Evolutionary conservation across 2,113 vertebrate genomes (phyloP).

Genomic region (Alectura lathami): DNA sequence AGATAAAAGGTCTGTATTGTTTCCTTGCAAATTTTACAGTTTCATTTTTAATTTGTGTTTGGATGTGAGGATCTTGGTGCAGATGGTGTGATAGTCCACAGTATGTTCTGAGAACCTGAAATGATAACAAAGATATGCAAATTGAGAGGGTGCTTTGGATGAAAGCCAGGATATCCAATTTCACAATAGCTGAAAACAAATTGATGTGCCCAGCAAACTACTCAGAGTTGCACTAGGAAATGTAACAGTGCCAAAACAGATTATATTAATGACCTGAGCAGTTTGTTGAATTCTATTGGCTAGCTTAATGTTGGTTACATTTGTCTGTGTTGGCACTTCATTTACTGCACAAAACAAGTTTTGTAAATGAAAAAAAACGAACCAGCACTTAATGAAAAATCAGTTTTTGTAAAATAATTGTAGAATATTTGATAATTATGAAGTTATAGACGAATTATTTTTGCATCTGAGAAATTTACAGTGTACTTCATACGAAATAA

Average conservation of each 20-base stretch:
- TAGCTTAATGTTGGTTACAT: constrained; percentile 80
- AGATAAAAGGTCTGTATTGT: constrained; percentile 99
- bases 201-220: constrained; percentile 93
- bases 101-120: constrained; percentile 90
- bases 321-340: constrained; percentile 77
- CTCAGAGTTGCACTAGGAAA: constrained; percentile 86
- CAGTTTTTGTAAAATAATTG: constrained; percentile 5
- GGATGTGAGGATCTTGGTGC: constrained; percentile 91
- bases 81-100: constrained; percentile 95
- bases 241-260: constrained; percentile 86
- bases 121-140: constrained; percentile 99
- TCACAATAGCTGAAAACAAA: constrained; percentile 93
- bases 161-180: constrained; percentile 89
- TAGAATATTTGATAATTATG: constrained; percentile 50
- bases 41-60: constrained; percentile 99
- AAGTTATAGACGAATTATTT: constrained; percentile 49
- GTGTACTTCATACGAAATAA: not conserved
- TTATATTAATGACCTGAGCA: constrained; percentile 86
- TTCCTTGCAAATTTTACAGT: constrained; percentile 98
- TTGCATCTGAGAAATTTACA: constrained; percentile 42
- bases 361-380: constrained; percentile 54
- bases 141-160: constrained; percentile 91
- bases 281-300: constrained; percentile 83
- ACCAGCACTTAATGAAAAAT: constrained; percentile 62
- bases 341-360: constrained; percentile 78